Percentiles rank a stretch among this genome's conserved stretches.
phyloP scores from a whole-genome alignment of 1,140 invertebrate species.

The Diprion similis region DNA sequence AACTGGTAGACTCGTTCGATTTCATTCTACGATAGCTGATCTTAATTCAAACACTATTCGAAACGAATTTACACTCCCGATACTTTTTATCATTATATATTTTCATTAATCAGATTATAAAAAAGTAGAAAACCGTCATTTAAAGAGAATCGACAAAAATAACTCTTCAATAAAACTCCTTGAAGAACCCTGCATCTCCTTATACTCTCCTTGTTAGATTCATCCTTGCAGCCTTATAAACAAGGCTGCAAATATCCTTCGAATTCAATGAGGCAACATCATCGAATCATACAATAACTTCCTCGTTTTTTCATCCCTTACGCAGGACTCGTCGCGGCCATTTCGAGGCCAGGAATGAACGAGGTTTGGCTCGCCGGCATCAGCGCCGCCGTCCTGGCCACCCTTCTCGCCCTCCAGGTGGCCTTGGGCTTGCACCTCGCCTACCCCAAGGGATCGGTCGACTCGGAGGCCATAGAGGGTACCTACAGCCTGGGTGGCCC shows the following conservation, averaged over 20 bases:
- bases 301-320: too few species aligned
- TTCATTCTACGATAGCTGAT: too few species aligned
- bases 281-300: too few species aligned
- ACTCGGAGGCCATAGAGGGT: slow-evolving; percentile 26
- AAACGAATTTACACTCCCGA: too few species aligned
- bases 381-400: slow-evolving; percentile 79
- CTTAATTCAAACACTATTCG: too few species aligned
- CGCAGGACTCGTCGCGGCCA: slow-evolving; percentile 74
- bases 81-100: too few species aligned
- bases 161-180: not conserved
- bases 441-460: slow-evolving; percentile 30
- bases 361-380: slow-evolving; percentile 85
- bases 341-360: slow-evolving; percentile 84
- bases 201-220: slow-evolving; percentile 6
- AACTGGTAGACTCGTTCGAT: too few species aligned
- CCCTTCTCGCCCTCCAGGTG: slow-evolving; percentile 73
- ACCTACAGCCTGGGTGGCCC: slow-evolving; percentile 43
- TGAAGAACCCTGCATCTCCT: not conserved
- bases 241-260: not conserved
- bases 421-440: slow-evolving; percentile 61
- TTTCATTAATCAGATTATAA: too few species aligned
- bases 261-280: not conserved
- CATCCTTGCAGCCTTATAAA: not conserved
- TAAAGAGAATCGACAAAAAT: too few species aligned
- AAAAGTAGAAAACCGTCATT: too few species aligned